Conservation (phyloP, 2,113 vertebrate genomes). For the Poecilia latipinna region DNA sequence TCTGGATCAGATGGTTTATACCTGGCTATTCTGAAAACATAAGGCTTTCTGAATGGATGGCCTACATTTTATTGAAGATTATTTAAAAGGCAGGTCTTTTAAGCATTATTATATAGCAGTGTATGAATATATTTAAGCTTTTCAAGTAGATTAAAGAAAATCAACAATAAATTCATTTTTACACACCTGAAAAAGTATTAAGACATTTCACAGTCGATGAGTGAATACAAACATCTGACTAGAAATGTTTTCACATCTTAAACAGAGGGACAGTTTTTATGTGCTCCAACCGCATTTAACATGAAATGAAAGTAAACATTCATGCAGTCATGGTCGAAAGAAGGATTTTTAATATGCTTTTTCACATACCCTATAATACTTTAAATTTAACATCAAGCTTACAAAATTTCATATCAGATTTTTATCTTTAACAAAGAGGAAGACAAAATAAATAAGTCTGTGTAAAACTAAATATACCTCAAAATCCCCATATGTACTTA, state of each 20-base stretch:
- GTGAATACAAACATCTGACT: background rate
- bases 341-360: too few relatives aligned
- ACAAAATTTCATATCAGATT: too few relatives aligned
- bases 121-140: background rate
- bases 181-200: background rate
- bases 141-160: background rate
- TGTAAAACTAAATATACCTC: too few relatives aligned
- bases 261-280: background rate
- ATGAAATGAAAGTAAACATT: background rate
- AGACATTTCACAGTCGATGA: background rate
- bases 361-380: too few relatives aligned
- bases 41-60: too few relatives aligned
- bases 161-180: background rate
- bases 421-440: too few relatives aligned
- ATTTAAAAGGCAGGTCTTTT: background rate
- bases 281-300: background rate
- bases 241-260: background rate
- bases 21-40: too few relatives aligned
- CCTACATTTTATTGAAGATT: background rate
- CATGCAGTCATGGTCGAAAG: too few relatives aligned
- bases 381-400: too few relatives aligned
- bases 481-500: too few relatives aligned
- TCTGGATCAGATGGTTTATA: background rate
- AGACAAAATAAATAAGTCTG: too few relatives aligned
- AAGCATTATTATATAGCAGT: too few relatives aligned